These are phyloP conservation scores for Pangasius djambal DNA, from an alignment of 2,797 vertebrate genomes.

Conservation along the genomic window DNA sequence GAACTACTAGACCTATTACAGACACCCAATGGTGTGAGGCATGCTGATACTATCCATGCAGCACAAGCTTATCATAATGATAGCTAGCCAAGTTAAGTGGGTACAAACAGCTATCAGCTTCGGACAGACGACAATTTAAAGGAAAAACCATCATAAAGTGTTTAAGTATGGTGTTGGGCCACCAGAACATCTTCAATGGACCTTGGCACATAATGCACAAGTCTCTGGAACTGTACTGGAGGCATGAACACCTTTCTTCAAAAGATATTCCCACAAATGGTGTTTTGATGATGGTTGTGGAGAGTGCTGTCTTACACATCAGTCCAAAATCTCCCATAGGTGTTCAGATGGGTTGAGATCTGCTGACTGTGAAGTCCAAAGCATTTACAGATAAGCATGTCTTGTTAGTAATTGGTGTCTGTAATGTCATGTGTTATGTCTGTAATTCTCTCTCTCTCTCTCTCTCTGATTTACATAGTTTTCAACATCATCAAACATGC, in stretches of 20 bases:
- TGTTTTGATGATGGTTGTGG: background rate
- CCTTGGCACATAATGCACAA: background rate
- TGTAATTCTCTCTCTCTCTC: background rate
- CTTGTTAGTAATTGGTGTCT: background rate
- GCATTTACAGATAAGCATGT: background rate
- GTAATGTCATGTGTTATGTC: background rate
- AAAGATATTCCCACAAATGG: background rate
- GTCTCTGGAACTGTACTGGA: background rate
- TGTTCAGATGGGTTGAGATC: background rate
- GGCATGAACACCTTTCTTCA: background rate
- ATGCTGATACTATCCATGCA: background rate
- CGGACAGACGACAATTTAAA: background rate
- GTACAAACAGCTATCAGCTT: background rate
- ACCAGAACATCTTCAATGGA: background rate
- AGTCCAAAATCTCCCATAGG: background rate
- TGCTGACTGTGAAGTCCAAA: background rate
- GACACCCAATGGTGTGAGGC: background rate
- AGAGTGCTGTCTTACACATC: background rate
- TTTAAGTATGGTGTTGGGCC: background rate
- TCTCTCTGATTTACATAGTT: background rate
- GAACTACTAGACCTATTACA: background rate
- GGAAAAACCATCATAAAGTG: background rate
- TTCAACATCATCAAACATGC: background rate
- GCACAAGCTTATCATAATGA: background rate
- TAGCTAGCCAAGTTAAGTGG: background rate